phyloP scores from a whole-genome alignment of 1,140 invertebrate species.

The Phthorimaea operculella region DNA sequence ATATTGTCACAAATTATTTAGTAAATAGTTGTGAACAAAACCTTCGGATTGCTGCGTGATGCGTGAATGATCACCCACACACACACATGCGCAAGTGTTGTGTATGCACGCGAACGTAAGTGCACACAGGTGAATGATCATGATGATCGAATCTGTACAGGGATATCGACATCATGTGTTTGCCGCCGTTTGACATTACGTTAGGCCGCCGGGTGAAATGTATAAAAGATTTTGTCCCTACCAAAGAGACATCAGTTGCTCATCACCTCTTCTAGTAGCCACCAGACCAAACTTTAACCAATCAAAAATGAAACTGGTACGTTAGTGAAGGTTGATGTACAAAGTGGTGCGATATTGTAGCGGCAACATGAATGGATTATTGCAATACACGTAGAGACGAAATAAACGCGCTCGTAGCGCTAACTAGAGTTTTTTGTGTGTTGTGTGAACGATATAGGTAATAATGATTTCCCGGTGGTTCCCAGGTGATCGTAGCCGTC shows the following conservation, averaged over 20 bases:
- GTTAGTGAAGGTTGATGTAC: conserved; percentile 7
- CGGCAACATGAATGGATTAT: no score
- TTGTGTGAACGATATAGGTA: background rate
- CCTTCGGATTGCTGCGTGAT: conserved; percentile 24
- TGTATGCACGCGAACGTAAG: background rate
- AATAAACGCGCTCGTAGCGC: no score
- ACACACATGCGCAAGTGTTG: conserved; percentile 17
- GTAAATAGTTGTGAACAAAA: conserved; percentile 35
- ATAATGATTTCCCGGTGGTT: conserved; percentile 4
- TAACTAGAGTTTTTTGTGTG: no score
- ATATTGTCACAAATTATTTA: conserved; percentile 27
- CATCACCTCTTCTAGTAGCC: conserved; percentile 28
- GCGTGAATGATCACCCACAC: conserved; percentile 15
- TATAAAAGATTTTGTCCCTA: conserved; percentile 59
- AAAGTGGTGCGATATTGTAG: no score
- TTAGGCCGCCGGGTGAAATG: conserved; percentile 49
- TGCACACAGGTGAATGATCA: conserved; percentile 11
- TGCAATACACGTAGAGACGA: no score
- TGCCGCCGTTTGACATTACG: conserved; percentile 49
- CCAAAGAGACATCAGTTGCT: conserved; percentile 49
- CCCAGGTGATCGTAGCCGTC: conserved; percentile 51
- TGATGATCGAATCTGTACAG: conserved; percentile 36
- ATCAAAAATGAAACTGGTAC: conserved; percentile 58
- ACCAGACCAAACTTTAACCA: conserved; percentile 36
- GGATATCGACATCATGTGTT: conserved; percentile 45